A percentile compares a stretch with the other conserved stretches of the same genome.
Conservation (phyloP, 2,113 vertebrate species). For the Nerophis lumbriciformis region DNA sequence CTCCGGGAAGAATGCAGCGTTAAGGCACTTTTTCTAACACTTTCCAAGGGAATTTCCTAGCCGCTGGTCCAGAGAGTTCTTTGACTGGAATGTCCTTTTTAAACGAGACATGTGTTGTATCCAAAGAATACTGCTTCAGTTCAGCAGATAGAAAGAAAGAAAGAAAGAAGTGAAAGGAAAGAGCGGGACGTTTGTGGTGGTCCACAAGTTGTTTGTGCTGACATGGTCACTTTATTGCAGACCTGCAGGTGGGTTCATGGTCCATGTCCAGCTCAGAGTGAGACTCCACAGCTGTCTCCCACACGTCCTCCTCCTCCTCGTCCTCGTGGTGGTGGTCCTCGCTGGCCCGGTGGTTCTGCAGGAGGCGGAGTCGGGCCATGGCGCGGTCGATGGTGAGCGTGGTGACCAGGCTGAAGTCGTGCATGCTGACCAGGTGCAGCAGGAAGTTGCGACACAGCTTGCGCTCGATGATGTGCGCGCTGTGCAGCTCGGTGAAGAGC, state of each 20-base stretch:
- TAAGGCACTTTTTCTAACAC: conserved; percentile 1
- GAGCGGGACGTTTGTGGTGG: not conserved
- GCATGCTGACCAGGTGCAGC: conserved; percentile 97
- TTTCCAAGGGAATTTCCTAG: no score
- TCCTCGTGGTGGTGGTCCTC: conserved; percentile 13
- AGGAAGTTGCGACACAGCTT: conserved; percentile 92
- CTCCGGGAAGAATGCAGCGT: not conserved
- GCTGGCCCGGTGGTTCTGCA: conserved; percentile 60
- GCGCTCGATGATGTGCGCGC: conserved; percentile 80
- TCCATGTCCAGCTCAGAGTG: conserved; percentile 50
- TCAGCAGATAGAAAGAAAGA: no score
- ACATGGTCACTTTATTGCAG: not conserved
- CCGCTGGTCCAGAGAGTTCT: no score
- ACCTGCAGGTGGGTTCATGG: not conserved
- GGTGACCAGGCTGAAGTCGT: conserved; percentile 95
- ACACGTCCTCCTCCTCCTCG: conserved; percentile 46
- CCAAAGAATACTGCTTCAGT: no score
- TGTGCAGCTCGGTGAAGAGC: conserved; percentile 87
- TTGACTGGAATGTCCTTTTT: no score
- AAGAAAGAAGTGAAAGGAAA: no score
- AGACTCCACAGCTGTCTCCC: conserved; percentile 60
- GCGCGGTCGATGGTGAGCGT: conserved; percentile 89
- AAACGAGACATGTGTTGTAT: no score
- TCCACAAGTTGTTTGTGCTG: not conserved
- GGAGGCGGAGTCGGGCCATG: conserved; percentile 81